A percentile compares a stretch with the other conserved stretches of the same genome.
phyloP scores from a whole-genome alignment of 2,113 vertebrate species.

The Urocolius indicus region DNA sequence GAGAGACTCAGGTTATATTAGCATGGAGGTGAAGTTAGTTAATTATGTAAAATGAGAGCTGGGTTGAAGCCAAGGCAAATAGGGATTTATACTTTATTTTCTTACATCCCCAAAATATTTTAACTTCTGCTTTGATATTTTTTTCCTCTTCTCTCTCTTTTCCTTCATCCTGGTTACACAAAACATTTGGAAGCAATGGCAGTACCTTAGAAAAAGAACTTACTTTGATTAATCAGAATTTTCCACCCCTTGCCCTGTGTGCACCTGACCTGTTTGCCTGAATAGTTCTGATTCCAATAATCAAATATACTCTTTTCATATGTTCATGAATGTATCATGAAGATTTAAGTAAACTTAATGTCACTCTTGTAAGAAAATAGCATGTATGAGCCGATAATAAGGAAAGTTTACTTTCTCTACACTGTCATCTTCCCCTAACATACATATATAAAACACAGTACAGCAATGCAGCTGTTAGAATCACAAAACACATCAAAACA shows the following conservation, averaged over 20 bases:
- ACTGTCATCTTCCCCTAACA: not conserved
- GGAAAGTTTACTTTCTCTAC: not conserved
- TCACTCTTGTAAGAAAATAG: not conserved
- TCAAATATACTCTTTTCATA: not conserved
- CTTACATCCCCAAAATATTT: not conserved
- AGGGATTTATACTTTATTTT: not conserved
- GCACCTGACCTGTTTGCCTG: not conserved
- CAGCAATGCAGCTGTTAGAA: not conserved
- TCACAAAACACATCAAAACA: not conserved
- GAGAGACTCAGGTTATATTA: not conserved
- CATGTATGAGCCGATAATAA: accelerated
- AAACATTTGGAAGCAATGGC: not conserved
- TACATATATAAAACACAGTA: not conserved
- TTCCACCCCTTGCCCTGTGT: not conserved
- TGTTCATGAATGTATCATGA: not conserved
- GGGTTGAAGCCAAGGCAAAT: not conserved
- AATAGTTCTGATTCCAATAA: too few species aligned
- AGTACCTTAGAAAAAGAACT: not conserved
- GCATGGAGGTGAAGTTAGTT: not conserved
- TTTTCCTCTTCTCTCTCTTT: not conserved
- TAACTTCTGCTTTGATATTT: not conserved
- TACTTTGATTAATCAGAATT: not conserved
- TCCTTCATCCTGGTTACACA: not conserved
- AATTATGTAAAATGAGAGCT: not conserved
- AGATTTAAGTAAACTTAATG: not conserved